phyloP scores from a whole-genome alignment of 2,888 invertebrate species.

The Amphipyra tragopoginis region DNA sequence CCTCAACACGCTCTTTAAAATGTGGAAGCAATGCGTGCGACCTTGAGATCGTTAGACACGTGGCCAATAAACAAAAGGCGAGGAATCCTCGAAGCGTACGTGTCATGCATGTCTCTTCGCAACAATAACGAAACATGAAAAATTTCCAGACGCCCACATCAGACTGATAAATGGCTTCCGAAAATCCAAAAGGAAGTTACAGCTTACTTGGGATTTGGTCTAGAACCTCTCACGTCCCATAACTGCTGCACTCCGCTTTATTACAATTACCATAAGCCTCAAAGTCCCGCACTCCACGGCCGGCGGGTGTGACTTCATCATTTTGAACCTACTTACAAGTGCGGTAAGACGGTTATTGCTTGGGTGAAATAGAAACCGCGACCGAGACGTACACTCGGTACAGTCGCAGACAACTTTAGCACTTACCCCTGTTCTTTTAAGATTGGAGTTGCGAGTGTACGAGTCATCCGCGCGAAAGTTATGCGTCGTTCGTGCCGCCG shows the following conservation, averaged over 20 bases:
- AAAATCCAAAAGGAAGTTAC: constrained; percentile 91
- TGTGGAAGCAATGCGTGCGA: constrained; percentile 53
- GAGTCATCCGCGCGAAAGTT: constrained; percentile 77
- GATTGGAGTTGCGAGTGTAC: constrained; percentile 78
- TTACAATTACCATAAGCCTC: constrained; percentile 90
- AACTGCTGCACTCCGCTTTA: constrained; percentile 90
- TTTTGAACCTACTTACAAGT: constrained; percentile 88
- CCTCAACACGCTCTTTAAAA: constrained; percentile 39
- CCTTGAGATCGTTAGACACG: constrained; percentile 71
- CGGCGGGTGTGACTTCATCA: constrained; percentile 81
- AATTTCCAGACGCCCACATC: constrained; percentile 90
- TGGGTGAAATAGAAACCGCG: constrained; percentile 87
- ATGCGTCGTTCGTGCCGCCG: constrained; percentile 88
- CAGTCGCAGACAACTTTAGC: constrained; percentile 79
- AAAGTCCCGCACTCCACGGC: constrained; percentile 89
- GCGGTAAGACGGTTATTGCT: constrained; percentile 88
- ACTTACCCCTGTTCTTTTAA: constrained; percentile 79
- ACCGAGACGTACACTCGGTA: constrained; percentile 78
- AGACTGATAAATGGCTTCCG: constrained; percentile 91
- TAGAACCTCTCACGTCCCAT: constrained; percentile 90
- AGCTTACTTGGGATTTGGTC: constrained; percentile 91
- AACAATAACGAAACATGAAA: constrained; percentile 90
- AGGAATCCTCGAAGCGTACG: constrained; percentile 78
- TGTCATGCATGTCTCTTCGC: constrained; percentile 83
- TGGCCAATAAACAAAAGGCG: constrained; percentile 80